Evolutionary conservation across 2,888 invertebrate species (phyloP).

Genomic region (Orchestes rusci): DNA sequence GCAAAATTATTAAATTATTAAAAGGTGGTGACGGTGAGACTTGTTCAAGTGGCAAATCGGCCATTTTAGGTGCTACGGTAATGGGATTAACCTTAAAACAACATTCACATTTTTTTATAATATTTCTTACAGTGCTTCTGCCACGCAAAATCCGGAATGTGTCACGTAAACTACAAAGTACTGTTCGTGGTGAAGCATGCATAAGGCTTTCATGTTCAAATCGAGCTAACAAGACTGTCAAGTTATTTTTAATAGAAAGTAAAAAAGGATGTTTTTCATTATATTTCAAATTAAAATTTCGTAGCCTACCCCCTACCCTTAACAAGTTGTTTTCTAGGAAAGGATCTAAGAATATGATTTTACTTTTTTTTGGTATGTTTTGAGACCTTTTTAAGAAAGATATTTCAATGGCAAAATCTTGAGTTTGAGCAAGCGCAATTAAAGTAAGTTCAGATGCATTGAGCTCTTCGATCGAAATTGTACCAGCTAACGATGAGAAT

Average conservation of each 20-base stretch:
- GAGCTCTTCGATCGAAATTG: background rate
- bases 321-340: conserved; percentile 6
- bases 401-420: too few relatives aligned
- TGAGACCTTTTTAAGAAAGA: background rate
- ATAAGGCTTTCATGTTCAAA: background rate
- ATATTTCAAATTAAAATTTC: background rate
- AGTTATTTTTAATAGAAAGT: background rate
- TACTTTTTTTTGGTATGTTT: conserved; percentile 4
- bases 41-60: conserved; percentile 14
- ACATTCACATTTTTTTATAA: conserved; percentile 13
- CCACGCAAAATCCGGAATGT: background rate
- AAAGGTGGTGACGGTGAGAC: conserved; percentile 3
- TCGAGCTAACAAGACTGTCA: background rate
- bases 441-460: background rate
- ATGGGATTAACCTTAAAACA: conserved; percentile 20
- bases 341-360: conserved; percentile 9
- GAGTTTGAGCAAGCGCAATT: background rate
- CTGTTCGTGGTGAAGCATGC: background rate
- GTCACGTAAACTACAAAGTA: background rate
- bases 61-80: conserved; percentile 17
- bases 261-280: background rate
- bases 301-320: background rate
- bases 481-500: background rate
- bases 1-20: background rate
- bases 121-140: conserved; percentile 5